Evolutionary conservation across 2,888 invertebrate genomes (phyloP).

Genomic region (Pseudococcus longispinus): DNA sequence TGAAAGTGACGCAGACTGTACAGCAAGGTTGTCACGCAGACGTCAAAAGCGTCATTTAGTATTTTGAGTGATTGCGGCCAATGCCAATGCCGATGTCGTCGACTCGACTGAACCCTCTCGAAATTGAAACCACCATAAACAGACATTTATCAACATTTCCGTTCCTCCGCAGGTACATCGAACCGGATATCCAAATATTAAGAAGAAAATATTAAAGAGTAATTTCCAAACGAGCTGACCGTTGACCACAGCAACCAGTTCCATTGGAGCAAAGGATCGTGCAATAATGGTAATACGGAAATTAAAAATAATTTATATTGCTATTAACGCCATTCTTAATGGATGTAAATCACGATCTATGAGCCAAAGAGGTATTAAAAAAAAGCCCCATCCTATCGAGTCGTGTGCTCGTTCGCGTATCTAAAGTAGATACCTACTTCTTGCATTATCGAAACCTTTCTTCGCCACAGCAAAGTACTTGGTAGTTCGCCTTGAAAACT

Average conservation of each 20-base stretch:
- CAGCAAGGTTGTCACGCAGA: not conserved
- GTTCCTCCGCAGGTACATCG: not conserved
- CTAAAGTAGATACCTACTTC: not conserved
- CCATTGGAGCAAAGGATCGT: not conserved
- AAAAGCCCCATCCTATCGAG: not conserved
- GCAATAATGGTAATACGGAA: not conserved
- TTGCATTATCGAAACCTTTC: not conserved
- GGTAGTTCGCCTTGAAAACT: constrained; percentile 47
- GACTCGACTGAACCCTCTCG: not conserved
- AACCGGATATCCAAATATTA: not conserved
- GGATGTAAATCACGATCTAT: constrained; percentile 13
- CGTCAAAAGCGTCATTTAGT: not conserved
- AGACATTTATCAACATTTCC: constrained; percentile 27
- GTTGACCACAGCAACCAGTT: not conserved
- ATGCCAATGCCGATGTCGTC: not conserved
- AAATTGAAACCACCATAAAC: not conserved
- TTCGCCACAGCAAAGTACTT: not conserved
- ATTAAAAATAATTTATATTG: not conserved
- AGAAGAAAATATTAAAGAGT: not conserved
- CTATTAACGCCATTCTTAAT: constrained; percentile 17
- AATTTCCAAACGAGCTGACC: not conserved
- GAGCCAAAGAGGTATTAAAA: not conserved
- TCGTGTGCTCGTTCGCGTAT: not conserved
- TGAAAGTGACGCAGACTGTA: constrained; percentile 15
- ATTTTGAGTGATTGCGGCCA: not conserved